Base-by-base conservation (phyloP, 2,113 vertebrate genomes). In the Odocoileus hemionus region DNA sequence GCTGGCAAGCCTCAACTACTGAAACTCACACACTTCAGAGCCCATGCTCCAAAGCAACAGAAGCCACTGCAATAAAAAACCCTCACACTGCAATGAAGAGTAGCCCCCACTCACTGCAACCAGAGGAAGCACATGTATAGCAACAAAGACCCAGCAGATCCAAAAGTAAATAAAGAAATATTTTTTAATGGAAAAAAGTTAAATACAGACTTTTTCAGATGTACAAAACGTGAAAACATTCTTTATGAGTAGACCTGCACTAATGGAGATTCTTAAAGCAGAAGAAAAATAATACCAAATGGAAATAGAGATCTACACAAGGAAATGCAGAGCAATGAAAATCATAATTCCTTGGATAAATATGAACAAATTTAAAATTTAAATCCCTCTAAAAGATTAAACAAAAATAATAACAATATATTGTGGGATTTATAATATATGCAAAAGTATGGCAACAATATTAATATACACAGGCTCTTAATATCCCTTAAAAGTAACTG, bases 321-420 rank as follows among this genome's bases (percentile, higher is more conserved):
- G 55, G 28, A 39, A 83, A 86, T n/a, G 30, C 43, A 83, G 80
- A 45, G 9, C 23, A 91, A 36, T 43, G 12, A 36, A 83, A 78
- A 84, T 5, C 78, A n/a, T 26, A 88, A 86, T 14, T 50, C 21
- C 36, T 28, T 89, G 54, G 58, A 50, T 47, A 74, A 86, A 61
- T 23, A 55, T 17, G 23, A 74, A 85, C n/a, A 33, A 60, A 47
- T 64, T 89, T 79, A 74, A 74, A 30, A 23, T 67, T 10, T 60
- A 43, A 50, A 74, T 85, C 19, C 28, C 45, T 54, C 47, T 88
- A 43, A 57, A 64, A 88, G 23, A 54, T 64, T 83, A 86, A 86
- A 85, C 7, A 89, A 94, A 85, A 96, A 92, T 96, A 96, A 58
- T 26, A 92, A 36, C 21, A 89, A 30, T 9, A n/a, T 70, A 61